These are phyloP conservation scores for Mustelus asterias DNA, from an alignment of 2,113 vertebrate species.

Conservation along the genomic window DNA sequence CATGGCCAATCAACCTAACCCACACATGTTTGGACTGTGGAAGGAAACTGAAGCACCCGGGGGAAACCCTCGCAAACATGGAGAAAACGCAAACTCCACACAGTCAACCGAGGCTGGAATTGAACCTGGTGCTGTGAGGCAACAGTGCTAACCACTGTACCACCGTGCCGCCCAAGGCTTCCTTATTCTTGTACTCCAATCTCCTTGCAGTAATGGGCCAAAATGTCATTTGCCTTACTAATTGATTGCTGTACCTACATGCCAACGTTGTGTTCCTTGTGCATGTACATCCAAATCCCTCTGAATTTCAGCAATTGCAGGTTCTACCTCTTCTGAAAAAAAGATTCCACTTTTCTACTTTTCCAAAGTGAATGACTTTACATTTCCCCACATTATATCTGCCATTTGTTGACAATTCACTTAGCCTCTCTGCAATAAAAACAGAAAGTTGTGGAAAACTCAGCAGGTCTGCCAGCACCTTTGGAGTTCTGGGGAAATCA, in stretches of 20 bases:
- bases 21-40: too few relatives aligned
- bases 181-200: not conserved
- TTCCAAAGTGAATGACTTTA: not conserved
- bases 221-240: not conserved
- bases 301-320: not conserved
- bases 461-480: too few relatives aligned
- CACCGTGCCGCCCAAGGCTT: not conserved
- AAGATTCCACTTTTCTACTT: not conserved
- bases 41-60: too few relatives aligned
- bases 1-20: too few relatives aligned
- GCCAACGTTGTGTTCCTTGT: not conserved
- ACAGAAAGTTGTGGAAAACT: too few relatives aligned
- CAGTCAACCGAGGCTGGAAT: too few relatives aligned
- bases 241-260: not conserved
- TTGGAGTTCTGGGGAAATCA: too few relatives aligned
- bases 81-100: too few relatives aligned
- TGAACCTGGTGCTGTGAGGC: too few relatives aligned
- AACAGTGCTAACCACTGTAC: too few relatives aligned
- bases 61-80: too few relatives aligned
- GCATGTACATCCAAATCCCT: not conserved
- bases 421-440: not conserved
- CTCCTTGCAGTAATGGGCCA: not conserved
- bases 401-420: not conserved
- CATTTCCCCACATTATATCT: not conserved
- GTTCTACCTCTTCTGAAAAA: not conserved